Evolutionary conservation across 1,140 invertebrate species (phyloP), one percentile per base, ranked within the genome.

Genomic region (Drosophila jambulina): DNA sequence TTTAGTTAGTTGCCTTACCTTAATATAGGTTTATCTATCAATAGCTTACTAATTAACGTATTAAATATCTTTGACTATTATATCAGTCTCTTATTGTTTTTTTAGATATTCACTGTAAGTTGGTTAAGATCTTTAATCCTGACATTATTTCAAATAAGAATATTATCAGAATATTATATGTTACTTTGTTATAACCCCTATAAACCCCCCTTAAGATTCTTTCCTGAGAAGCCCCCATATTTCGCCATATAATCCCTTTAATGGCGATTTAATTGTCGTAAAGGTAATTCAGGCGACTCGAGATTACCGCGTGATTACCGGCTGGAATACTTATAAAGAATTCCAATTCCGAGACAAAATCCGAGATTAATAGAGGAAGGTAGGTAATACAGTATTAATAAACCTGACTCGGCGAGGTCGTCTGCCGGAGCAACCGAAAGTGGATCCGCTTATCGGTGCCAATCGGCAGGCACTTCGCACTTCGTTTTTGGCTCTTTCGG

Each of bases 241-340:
- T 40, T 25, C 10, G 12, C 10, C 6, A 9, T 21, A 27, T 13
- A 36, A 29, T 64, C 4, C 1, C 3, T 21, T 48, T 34, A 32
- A 58, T 49, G 7, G 19, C 51, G 17, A n/a, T 43, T 57, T 56
- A 48, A 76, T 76, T 27, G 56, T 78, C 60, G 60, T 46, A 43
- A 69, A 76, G 64, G 79, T 87, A 56, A 76, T 34, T 29, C 45
- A 36, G 23, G 13, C 38, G 15, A 56, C 51, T 68, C 42, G 48
- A 75, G 69, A 64, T 67, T 40, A 62, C 63, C 34, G 74, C 83
- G 82, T 85, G 82, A 85, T 79, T 82, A 70, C 45, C 46, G 29
- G 36, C 63, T 81, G 78, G 46, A 42, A 46, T 51, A 61, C 25
- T 48, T 48, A 21, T n/a, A 54, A 23, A 29, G 27, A 34, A 32